phyloP scores from a whole-genome alignment of 1,140 invertebrate genomes.

The Eriosoma lanigerum region DNA sequence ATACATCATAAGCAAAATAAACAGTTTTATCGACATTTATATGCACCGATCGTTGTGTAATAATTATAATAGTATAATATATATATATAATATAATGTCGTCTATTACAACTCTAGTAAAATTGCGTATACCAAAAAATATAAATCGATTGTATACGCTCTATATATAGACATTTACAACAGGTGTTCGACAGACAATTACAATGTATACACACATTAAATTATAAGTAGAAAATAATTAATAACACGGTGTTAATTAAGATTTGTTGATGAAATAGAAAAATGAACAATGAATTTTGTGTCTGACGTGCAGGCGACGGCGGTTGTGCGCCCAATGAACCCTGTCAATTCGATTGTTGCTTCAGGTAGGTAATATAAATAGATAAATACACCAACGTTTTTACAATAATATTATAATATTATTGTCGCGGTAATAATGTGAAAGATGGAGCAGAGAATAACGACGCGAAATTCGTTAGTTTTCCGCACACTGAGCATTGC shows the following conservation, averaged over 20 bases:
- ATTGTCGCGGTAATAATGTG: not conserved
- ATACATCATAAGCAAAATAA: no score
- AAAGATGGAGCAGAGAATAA: not conserved
- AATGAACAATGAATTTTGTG: conserved; percentile 44
- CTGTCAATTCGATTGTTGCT: not conserved
- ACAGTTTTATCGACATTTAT: no score
- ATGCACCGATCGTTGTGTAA: no score
- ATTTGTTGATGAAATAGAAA: not conserved
- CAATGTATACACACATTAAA: not conserved
- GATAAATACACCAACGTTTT: not conserved
- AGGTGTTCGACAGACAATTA: not conserved
- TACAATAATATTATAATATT: not conserved
- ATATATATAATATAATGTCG: no score
- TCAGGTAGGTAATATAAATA: no score
- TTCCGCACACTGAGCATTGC: not conserved
- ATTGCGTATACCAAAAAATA: no score
- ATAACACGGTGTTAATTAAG: conserved; percentile 38
- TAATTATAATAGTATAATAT: no score
- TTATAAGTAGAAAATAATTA: conserved; percentile 20
- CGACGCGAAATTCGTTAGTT: not conserved
- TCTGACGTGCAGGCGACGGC: no score
- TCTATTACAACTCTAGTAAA: no score
- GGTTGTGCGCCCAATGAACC: not conserved
- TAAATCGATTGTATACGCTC: not conserved
- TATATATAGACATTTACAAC: not conserved